These are phyloP conservation scores for Tipula unca DNA, from an alignment of 2,888 invertebrate genomes.

Conservation along the genomic window DNA sequence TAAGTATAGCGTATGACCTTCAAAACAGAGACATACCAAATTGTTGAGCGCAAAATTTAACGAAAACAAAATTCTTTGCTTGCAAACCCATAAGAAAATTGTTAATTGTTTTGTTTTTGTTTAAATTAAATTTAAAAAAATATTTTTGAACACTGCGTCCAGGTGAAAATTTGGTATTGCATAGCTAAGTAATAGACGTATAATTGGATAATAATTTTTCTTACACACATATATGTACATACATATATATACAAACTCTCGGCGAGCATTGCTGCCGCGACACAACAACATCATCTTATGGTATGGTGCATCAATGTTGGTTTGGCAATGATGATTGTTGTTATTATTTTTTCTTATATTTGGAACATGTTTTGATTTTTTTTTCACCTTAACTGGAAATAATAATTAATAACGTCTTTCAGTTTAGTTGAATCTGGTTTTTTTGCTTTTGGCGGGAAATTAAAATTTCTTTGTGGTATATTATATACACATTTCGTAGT, in stretches of 20 bases:
- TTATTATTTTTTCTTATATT: not conserved
- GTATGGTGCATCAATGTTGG: not conserved
- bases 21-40: slow-evolving; percentile 8
- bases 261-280: not conserved
- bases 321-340: not conserved
- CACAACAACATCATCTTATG: not conserved
- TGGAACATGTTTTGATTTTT: not conserved
- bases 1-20: slow-evolving; percentile 16
- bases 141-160: not conserved
- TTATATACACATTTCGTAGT: too few relatives aligned
- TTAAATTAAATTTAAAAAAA: not conserved
- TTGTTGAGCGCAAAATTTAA: not conserved
- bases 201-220: slow-evolving; percentile 4
- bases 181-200: not conserved
- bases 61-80: not conserved
- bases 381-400: too few relatives aligned
- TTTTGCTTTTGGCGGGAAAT: not conserved
- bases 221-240: too few relatives aligned
- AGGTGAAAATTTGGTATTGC: slow-evolving; percentile 18
- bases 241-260: too few relatives aligned
- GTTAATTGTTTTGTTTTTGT: not conserved
- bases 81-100: not conserved
- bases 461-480: not conserved
- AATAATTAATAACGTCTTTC: not conserved
- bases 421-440: not conserved